phyloP scores from a whole-genome alignment of 1,140 invertebrate species.

The Goniozus legneri region DNA sequence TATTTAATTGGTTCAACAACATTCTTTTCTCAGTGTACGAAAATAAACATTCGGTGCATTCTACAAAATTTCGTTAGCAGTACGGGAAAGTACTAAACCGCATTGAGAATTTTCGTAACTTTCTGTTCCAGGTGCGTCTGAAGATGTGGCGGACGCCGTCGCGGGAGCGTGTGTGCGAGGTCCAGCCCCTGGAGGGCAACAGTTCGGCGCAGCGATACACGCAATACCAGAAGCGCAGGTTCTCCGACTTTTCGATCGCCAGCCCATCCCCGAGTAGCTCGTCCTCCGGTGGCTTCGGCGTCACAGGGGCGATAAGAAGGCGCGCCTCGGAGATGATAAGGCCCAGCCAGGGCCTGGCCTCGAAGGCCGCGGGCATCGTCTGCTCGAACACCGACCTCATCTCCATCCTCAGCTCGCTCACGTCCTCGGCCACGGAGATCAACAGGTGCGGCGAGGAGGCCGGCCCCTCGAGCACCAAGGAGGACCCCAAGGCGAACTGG shows the following conservation, averaged over 20 bases:
- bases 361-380: slow-evolving; percentile 59
- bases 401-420: slow-evolving; percentile 73
- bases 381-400: slow-evolving; percentile 77
- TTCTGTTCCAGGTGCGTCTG: slow-evolving; percentile 58
- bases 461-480: slow-evolving; percentile 22
- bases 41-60: too few species aligned
- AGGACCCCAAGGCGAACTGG: slow-evolving; percentile 28
- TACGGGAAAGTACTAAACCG: too few species aligned
- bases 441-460: slow-evolving; percentile 52
- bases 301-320: slow-evolving; percentile 36
- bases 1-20: too few species aligned
- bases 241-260: slow-evolving; percentile 70
- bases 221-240: slow-evolving; percentile 59
- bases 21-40: too few species aligned
- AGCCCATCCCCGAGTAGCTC: too few species aligned
- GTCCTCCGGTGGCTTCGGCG: slow-evolving; percentile 54
- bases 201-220: slow-evolving; percentile 59
- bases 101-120: too few species aligned
- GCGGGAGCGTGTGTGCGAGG: slow-evolving; percentile 75
- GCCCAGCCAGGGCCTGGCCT: slow-evolving; percentile 20
- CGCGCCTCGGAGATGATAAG: slow-evolving; percentile 66
- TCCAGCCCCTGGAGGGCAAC: slow-evolving; percentile 68
- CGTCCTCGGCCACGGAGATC: slow-evolving; percentile 76
- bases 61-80: too few species aligned
- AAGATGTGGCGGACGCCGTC: slow-evolving; percentile 76